phyloP scores from a whole-genome alignment of 1,140 invertebrate species.

The Pseudachorutes palmiensis region DNA sequence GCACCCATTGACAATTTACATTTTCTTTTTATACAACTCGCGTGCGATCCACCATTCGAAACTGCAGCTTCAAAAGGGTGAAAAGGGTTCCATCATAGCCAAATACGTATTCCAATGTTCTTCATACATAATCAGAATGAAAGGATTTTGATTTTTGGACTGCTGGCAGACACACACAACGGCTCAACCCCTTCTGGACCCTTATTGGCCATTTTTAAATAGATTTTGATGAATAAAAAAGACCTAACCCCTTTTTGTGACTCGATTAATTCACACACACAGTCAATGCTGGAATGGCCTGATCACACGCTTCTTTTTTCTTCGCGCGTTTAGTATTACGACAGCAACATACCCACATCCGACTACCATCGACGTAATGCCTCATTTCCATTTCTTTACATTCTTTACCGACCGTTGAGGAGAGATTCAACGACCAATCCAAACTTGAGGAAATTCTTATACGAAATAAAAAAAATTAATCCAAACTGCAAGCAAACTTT shows the following conservation, averaged over 20 bases:
- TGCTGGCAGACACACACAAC: slow-evolving; percentile 5
- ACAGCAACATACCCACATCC: background rate
- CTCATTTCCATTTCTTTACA: slow-evolving; percentile 2
- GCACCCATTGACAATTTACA: slow-evolving; percentile 3
- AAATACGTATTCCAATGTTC: background rate
- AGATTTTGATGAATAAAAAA: slow-evolving; percentile 36
- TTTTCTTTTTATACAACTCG: slow-evolving; percentile 15
- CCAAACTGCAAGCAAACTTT: too few relatives aligned
- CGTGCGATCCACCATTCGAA: slow-evolving; percentile 26
- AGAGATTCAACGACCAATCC: too few relatives aligned
- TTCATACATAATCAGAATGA: slow-evolving; percentile 11
- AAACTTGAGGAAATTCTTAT: too few relatives aligned
- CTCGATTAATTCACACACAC: slow-evolving; percentile 27
- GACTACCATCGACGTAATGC: background rate
- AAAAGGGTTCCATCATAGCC: background rate
- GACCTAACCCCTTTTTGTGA: slow-evolving; percentile 29
- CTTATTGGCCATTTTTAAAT: slow-evolving; percentile 33
- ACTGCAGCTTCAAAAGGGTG: too few relatives aligned
- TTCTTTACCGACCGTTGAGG: background rate
- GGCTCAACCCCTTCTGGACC: background rate
- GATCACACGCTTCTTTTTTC: background rate
- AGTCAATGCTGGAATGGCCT: too few relatives aligned
- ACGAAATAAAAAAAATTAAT: too few relatives aligned
- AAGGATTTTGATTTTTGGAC: background rate
- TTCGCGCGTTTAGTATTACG: background rate